phyloP scores from a whole-genome alignment of 2,113 vertebrate genomes.

The Stigmatopora argus region DNA sequence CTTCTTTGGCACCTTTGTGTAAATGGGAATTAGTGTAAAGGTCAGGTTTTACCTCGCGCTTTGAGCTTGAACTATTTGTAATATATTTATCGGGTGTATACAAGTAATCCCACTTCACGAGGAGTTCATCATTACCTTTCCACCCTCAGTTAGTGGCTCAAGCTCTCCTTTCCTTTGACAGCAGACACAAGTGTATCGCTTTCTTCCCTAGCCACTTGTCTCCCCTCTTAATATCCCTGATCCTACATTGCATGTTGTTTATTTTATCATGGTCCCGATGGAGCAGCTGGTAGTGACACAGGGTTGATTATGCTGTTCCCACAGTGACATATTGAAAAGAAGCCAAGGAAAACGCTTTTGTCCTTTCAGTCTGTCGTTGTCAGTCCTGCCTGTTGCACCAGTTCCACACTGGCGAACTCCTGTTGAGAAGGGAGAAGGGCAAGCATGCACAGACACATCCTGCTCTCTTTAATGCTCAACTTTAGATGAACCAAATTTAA shows the following conservation, averaged over 20 bases:
- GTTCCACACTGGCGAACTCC: constrained; percentile 45
- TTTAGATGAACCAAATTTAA: not conserved
- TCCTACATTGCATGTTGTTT: constrained; percentile 54
- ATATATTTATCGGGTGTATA: constrained; percentile 5
- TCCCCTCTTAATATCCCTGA: constrained; percentile 42
- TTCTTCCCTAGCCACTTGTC: constrained; percentile 49
- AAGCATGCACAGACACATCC: not conserved
- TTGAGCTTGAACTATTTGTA: not conserved
- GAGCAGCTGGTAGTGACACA: constrained; percentile 76
- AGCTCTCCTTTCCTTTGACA: constrained; percentile 44
- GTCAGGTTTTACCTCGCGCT: not conserved
- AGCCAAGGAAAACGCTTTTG: constrained; percentile 49
- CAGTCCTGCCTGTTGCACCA: constrained; percentile 72
- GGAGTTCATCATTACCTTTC: constrained; percentile 10
- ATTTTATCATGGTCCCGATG: constrained; percentile 60
- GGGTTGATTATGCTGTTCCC: constrained; percentile 69
- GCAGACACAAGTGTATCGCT: constrained; percentile 37
- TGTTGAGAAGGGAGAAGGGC: constrained; percentile 41
- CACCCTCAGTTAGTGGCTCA: constrained; percentile 30
- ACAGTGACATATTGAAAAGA: constrained; percentile 63
- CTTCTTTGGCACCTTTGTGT: constrained; percentile 8
- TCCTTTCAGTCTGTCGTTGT: constrained; percentile 68
- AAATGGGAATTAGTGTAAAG: constrained; percentile 4
- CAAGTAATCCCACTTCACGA: not conserved
- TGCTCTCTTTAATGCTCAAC: not conserved